Evolutionary conservation across 2,888 invertebrate species (phyloP), one percentile per base, ranked within the genome.

Genomic region (Noctua comes): DNA sequence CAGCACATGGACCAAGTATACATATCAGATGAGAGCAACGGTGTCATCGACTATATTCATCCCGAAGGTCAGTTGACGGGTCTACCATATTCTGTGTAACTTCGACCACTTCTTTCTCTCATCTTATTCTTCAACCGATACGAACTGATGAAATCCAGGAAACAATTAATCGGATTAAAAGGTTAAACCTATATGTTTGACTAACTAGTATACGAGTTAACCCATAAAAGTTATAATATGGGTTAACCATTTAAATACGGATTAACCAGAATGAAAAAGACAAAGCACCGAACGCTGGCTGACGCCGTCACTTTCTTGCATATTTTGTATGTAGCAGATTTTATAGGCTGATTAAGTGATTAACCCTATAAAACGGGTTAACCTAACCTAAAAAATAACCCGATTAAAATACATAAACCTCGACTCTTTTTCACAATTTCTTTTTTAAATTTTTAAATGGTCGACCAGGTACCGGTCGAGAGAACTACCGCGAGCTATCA

Each of bases 1-100:
- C 93, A 94, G 21, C 95, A 97, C 36, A 91, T 97, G 54, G 96
- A 97, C 65, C 95, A 97, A 43, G 92, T 98, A 0, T 98, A 97
- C 90, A 97, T 98, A 95, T 97, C 98, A 0, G 98, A 98, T 90
- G 97, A 97, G 65, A 97, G 97, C 18, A 97, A 96, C n/a, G 97
- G 97, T 0, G 94, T 95, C 69, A 98, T 98, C 59, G 97, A 98
- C 79, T 97, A 96, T 84, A 97, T 97, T 13, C 97, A 97, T 79
- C 97, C 97, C 43, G 97, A 97, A 89, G 98, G 98, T 97, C 92
- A 65, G 77, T 27, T 2, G 2, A 16, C 18, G 21, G 2, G 16
- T 2, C 16, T 21, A 1, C 21, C 16, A 43, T 40, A n/a, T 36
- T 66, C 6, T 46, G 18, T 66, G 21, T 27, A 18, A 36, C 3